These are phyloP conservation scores for Hirtodrosophila cameraria DNA, from an alignment of 2,888 invertebrate genomes.

Conservation along the genomic window DNA sequence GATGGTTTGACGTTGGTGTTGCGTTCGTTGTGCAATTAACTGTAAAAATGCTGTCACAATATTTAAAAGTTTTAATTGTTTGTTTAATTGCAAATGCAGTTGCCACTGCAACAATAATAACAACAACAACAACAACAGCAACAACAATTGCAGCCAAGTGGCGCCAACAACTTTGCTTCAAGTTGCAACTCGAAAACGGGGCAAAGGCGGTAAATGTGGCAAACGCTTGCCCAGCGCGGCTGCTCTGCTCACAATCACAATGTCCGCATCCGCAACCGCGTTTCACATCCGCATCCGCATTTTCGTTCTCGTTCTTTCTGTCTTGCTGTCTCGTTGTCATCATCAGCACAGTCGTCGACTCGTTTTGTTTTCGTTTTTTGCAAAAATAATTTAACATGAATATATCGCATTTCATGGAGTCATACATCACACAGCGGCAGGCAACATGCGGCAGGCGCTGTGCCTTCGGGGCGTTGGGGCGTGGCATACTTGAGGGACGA, in stretches of 20 bases:
- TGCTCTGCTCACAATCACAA: not conserved
- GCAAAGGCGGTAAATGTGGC: slow-evolving; percentile 19
- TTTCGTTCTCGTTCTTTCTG: not conserved
- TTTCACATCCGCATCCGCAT: not conserved
- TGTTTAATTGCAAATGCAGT: slow-evolving; percentile 65
- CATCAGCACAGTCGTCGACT: slow-evolving; percentile 6
- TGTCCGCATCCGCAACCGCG: slow-evolving; percentile 1
- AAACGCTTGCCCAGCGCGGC: not conserved
- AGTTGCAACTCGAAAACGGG: slow-evolving; percentile 24
- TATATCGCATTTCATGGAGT: slow-evolving; percentile 79
- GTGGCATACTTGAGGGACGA: slow-evolving; percentile 9
- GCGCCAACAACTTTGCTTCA: slow-evolving; percentile 22
- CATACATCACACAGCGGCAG: slow-evolving; percentile 71
- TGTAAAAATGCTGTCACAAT: slow-evolving; percentile 75
- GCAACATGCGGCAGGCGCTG: slow-evolving; percentile 30
- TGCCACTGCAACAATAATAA: slow-evolving; percentile 7
- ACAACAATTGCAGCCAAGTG: slow-evolving; percentile 31
- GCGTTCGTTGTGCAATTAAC: slow-evolving; percentile 63
- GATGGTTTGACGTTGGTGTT: no score
- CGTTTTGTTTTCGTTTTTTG: slow-evolving; percentile 13
- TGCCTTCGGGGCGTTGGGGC: slow-evolving; percentile 28
- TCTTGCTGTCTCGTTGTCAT: slow-evolving; percentile 2
- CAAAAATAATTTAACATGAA: slow-evolving; percentile 76
- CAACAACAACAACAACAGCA: not conserved
- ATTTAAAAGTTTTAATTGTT: slow-evolving; percentile 78